Evolutionary conservation across 2,797 vertebrate species (phyloP).

Genomic region (Sebastes diploproa): DNA sequence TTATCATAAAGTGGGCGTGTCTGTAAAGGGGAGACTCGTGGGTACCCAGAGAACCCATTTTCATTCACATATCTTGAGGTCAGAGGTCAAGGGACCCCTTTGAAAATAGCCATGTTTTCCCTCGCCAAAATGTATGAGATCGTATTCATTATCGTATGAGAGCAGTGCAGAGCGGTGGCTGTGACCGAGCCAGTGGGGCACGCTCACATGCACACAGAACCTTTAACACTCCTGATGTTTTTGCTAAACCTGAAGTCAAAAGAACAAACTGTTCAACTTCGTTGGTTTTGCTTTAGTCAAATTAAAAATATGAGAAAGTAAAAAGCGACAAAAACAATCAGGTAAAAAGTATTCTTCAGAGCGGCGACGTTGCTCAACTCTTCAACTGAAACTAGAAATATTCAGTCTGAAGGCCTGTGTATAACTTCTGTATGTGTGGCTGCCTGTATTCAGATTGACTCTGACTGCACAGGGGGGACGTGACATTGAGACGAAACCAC

Average conservation of each 20-base stretch:
- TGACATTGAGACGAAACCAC: conserved; percentile 58
- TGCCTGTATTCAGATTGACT: conserved; percentile 36
- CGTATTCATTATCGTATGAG: too few species aligned
- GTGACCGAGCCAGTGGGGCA: too few species aligned
- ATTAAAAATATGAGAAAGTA: not conserved
- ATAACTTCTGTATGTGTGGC: conserved; percentile 25
- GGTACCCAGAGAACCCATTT: too few species aligned
- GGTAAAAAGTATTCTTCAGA: not conserved
- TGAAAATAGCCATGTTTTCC: fast-evolving
- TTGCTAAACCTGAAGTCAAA: not conserved
- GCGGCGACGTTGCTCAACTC: not conserved
- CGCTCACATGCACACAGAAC: not conserved
- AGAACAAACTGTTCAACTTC: not conserved
- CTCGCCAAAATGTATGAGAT: too few species aligned
- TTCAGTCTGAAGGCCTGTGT: not conserved
- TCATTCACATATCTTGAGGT: too few species aligned
- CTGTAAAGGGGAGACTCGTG: too few species aligned
- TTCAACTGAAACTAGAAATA: not conserved
- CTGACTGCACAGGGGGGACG: conserved; percentile 29
- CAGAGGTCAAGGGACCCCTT: too few species aligned
- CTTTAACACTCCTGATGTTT: not conserved
- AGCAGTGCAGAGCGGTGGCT: fast-evolving
- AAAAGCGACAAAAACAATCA: not conserved
- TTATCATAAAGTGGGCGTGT: too few species aligned
- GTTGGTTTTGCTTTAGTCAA: not conserved